These are phyloP conservation scores for Drosophila cracens DNA, from an alignment of 2,888 invertebrate species.

Conservation along the genomic window DNA sequence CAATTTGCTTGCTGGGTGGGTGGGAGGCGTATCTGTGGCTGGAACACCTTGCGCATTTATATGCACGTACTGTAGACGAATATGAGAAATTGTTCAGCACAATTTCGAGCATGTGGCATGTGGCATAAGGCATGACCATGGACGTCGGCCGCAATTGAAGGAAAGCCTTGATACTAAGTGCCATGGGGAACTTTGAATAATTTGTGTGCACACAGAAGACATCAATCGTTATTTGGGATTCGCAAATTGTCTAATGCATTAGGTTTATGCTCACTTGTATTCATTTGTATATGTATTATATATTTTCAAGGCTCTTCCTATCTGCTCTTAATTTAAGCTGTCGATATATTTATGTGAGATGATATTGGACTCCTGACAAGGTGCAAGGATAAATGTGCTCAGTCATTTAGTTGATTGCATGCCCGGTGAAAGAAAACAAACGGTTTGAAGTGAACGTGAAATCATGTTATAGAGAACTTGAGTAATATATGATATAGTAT, in stretches of 20 bases:
- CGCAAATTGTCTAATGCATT: slow-evolving; percentile 29
- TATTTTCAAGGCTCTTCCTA: not conserved
- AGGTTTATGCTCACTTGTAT: not conserved
- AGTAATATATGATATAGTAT: not conserved
- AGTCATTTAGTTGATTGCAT: slow-evolving; percentile 65
- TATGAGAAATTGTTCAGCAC: slow-evolving; percentile 58
- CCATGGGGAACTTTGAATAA: slow-evolving; percentile 34
- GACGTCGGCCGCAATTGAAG: slow-evolving; percentile 13
- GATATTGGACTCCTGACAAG: slow-evolving; percentile 21
- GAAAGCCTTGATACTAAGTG: slow-evolving; percentile 6
- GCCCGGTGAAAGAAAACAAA: slow-evolving; percentile 6
- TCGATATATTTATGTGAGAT: slow-evolving; percentile 8
- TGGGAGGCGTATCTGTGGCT: not conserved
- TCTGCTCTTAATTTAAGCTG: slow-evolving; percentile 12
- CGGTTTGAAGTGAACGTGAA: not conserved
- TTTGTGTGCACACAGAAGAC: slow-evolving; percentile 28
- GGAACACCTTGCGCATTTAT: slow-evolving; percentile 62
- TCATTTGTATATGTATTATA: not conserved
- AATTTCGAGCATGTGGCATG: slow-evolving; percentile 39
- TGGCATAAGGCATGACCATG: slow-evolving; percentile 2
- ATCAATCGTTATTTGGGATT: slow-evolving; percentile 40
- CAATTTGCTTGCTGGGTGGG: slow-evolving; percentile 1
- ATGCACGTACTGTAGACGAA: slow-evolving; percentile 68
- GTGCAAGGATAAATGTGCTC: slow-evolving; percentile 46
- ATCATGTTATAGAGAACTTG: not conserved